Conservation (phyloP, 2,113 vertebrate species). For the Psephotus haematonotus region DNA sequence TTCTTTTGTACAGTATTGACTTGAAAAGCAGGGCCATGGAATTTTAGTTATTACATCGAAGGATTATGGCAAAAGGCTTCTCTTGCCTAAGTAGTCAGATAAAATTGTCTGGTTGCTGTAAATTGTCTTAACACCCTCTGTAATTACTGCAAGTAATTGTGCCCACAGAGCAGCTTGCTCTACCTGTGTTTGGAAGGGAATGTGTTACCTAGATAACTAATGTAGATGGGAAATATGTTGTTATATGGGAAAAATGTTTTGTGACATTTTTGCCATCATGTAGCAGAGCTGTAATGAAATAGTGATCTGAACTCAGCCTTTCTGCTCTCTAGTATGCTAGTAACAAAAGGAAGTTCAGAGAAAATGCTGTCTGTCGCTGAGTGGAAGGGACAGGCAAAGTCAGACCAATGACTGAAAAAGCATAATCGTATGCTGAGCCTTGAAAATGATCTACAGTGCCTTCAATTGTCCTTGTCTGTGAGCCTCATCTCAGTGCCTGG, state of each 20-base stretch:
- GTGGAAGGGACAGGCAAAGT: not conserved
- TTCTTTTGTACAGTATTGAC: not conserved
- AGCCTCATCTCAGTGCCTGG: not conserved
- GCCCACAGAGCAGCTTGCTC: not conserved
- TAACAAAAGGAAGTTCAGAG: not conserved
- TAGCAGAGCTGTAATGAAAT: not conserved
- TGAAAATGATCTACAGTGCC: not conserved
- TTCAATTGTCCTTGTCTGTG: not conserved
- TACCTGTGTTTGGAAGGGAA: not conserved
- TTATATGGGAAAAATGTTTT: not conserved
- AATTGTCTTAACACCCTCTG: not conserved
- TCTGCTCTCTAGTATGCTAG: not conserved
- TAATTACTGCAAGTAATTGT: not conserved
- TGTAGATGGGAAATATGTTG: not conserved
- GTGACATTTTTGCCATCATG: not conserved
- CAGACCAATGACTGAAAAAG: not conserved
- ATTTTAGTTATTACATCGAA: not conserved
- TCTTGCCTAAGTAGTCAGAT: not conserved
- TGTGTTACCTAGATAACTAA: not conserved
- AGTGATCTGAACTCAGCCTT: not conserved
- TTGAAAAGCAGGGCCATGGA: not conserved
- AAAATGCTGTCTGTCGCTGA: not conserved
- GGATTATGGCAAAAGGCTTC: not conserved
- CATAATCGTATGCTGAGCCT: not conserved
- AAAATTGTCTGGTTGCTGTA: not conserved